Evolutionary conservation across 2,113 vertebrate species (phyloP), one percentile per base, ranked within the genome.

Genomic region (Galeopterus variegatus): DNA sequence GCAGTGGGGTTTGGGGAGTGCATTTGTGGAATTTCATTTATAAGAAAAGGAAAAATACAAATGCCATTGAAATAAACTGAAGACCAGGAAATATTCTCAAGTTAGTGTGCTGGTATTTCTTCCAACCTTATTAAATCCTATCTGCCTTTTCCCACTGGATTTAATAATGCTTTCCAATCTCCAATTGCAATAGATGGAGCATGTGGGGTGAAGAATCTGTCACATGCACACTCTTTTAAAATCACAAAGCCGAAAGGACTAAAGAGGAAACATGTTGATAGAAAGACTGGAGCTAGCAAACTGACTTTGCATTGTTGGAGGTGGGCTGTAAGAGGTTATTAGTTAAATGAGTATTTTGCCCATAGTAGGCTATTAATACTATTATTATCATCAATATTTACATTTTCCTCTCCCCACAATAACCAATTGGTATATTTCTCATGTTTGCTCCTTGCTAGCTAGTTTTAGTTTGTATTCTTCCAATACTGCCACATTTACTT

Each of bases 1-100:
- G 70, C 36, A 69, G 8, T 54, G 11, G 60, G 10, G 13, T 3
- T 41, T 64, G n/a, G 24, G 48, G 31, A 85, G 23, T 80, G 6
- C n/a, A 26, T 89, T 81, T 80, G 5, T 95, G 65, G 41, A 93
- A 73, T 69, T 80, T 91, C 28, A 72, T 31, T 90, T 90, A 36
- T 70, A 85, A 83, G 70, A 18, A 81, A 92, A 84, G 26, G 24
- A 62, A 72, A 50, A 36, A 5, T 73, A n/a, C 5, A 73, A 19
- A 52, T 86, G 58, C 26, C 28, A 41, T 5, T 77, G 69, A 52
- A 80, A 93, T 67, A 56, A 83, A 75, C 9, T 52, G 17, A 92
- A 95, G 13, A n/a, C 24, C 87, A 2, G 11, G 10, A 89, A 92
- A 26, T 83, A 76, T 28, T 41, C 36, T 88, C 28, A 75, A 60